Evolutionary conservation across 2,797 vertebrate genomes (phyloP).

Genomic region (Austrolebias charrua): DNA sequence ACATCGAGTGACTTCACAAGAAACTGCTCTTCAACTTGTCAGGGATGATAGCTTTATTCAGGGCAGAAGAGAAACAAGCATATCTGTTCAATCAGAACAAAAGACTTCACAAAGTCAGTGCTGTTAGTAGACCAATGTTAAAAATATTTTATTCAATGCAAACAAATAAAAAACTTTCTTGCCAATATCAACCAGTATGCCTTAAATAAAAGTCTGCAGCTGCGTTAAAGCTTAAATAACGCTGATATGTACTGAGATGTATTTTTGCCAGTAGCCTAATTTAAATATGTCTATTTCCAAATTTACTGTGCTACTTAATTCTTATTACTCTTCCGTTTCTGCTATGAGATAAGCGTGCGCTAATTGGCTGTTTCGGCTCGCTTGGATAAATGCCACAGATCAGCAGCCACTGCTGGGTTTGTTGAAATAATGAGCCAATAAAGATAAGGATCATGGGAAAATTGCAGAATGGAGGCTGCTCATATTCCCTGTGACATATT

Average conservation of each 20-base stretch:
- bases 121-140: no score
- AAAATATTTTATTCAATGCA: background rate
- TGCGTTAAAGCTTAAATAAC: background rate
- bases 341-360: slow-evolving; percentile 71
- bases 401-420: slow-evolving; percentile 63
- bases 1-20: no score
- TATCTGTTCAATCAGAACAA: no score
- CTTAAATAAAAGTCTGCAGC: background rate
- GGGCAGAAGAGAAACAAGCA: no score
- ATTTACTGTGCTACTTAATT: slow-evolving; percentile 58
- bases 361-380: slow-evolving; percentile 76
- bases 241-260: background rate
- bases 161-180: background rate
- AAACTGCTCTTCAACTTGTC: no score
- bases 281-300: slow-evolving; percentile 37
- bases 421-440: slow-evolving; percentile 74
- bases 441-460: slow-evolving; percentile 76
- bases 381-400: slow-evolving; percentile 75
- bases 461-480: slow-evolving; percentile 65
- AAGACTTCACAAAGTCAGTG: no score
- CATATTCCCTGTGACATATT: slow-evolving; percentile 52
- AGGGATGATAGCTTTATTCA: no score
- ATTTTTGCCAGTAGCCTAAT: slow-evolving; percentile 19
- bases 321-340: slow-evolving; percentile 66
- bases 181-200: background rate